Evolutionary conservation across 2,113 vertebrate species (phyloP), one percentile per base, ranked within the genome.

Genomic region (Halichoerus grypus): DNA sequence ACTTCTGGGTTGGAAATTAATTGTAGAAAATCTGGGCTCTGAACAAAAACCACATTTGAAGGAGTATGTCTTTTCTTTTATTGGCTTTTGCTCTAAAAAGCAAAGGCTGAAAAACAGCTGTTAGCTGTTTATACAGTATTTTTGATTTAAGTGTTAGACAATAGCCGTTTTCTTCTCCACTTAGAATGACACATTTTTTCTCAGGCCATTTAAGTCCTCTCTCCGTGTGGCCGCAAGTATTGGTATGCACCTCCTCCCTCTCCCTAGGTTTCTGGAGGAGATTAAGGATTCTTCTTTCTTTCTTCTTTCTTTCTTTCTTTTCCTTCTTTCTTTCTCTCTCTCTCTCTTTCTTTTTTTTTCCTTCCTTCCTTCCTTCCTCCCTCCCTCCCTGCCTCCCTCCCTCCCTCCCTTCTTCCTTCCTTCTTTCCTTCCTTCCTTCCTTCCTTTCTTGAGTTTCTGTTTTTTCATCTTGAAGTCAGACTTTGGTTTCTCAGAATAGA

Each of bases 81-180:
- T 55, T 96, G 92, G 36, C 91, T 92, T 97, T 96, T 95, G 72
- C 81, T 97, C 65, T 92, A 81, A 97, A 96, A 86, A 86, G 67
- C 93, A 91, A 96, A 98, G 81, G 39, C 95, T 90, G 88, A 95
- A 92, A 97, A 97, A 83, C 96, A 97, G 96, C 97, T 98, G 96
- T 86, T 91, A 72, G 96, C 84, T 98, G 91, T 97, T 97, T 98
- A 96, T 69, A 91, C 91, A 94, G 96, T 96, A 71, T 93, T 97
- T 98, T 96, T 93, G 36, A 95, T 96, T 95, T 79, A 95, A 95
- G 67, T 67, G 55, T 91, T 91, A 97, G 88, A 98, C 97, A 98
- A 98, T 95, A 93, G 96, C 39, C 91, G 93, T 97, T 97, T 97
- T 98, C 96, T 98, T 98, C 97, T 96, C 92, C 55, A 79, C 55